phyloP scores from a whole-genome alignment of 1,140 invertebrate genomes.

The Ostrea edulis region DNA sequence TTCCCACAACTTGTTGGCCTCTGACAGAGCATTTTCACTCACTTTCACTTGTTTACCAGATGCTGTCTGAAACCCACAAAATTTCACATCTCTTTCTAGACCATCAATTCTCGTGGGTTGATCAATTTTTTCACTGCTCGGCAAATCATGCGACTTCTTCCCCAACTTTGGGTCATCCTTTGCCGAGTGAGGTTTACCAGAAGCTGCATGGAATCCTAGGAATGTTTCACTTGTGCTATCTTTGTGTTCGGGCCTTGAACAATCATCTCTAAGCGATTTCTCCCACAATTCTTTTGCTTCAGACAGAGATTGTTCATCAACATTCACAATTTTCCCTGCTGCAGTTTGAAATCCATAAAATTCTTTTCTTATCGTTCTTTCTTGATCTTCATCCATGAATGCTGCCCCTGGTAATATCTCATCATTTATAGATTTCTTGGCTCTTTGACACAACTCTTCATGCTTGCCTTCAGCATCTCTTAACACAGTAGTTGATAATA shows the following conservation, averaged over 20 bases:
- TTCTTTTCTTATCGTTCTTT: not conserved
- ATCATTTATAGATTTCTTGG: not conserved
- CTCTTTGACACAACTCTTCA: not conserved
- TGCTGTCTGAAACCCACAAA: not conserved
- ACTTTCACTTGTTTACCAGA: not conserved
- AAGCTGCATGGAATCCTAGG: conserved; percentile 57
- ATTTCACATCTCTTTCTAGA: not conserved
- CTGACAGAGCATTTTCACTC: not conserved
- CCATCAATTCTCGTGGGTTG: conserved; percentile 15
- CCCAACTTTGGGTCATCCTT: conserved; percentile 38
- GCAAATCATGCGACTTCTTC: not conserved
- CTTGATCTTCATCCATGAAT: not conserved
- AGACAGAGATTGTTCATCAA: conserved; percentile 44
- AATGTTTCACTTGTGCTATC: not conserved
- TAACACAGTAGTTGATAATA: not conserved
- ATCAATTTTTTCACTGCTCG: not conserved
- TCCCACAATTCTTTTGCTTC: conserved; percentile 40
- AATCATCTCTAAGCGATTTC: not conserved
- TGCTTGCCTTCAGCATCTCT: not conserved
- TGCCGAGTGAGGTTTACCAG: conserved; percentile 43
- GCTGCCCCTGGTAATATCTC: not conserved
- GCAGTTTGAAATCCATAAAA: conserved; percentile 58
- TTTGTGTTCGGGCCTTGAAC: not conserved
- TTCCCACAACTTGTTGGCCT: not conserved
- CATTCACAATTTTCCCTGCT: conserved; percentile 43